Conservation (phyloP, 2,797 vertebrate species). For the Scolopax bukidnonensis region DNA sequence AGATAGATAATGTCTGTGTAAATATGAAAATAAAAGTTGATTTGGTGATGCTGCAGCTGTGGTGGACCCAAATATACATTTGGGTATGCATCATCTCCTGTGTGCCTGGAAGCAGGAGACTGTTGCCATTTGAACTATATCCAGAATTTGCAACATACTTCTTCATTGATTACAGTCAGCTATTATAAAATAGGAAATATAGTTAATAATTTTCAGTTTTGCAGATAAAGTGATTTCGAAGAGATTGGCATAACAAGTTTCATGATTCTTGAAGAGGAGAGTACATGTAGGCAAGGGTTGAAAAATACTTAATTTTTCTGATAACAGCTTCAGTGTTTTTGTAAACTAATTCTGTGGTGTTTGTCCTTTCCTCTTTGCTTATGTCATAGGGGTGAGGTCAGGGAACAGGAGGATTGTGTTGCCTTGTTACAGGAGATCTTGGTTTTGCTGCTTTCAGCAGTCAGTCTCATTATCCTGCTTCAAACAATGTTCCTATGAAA, state of each 20-base stretch:
- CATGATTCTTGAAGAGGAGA: background rate
- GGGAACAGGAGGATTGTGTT: conserved; percentile 63
- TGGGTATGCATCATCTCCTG: background rate
- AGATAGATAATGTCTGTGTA: background rate
- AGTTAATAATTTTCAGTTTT: background rate
- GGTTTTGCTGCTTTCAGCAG: conserved; percentile 46
- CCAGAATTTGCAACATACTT: background rate
- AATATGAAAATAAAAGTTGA: background rate
- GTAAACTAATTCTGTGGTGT: background rate
- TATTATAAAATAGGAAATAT: background rate
- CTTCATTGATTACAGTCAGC: background rate
- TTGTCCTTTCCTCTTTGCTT: conserved; percentile 32
- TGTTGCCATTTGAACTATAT: background rate
- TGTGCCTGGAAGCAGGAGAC: background rate
- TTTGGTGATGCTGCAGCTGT: background rate
- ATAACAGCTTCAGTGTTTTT: background rate
- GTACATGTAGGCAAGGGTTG: background rate
- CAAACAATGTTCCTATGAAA: conserved; percentile 59
- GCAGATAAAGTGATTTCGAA: background rate
- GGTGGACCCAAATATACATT: background rate
- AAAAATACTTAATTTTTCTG: conserved; percentile 8
- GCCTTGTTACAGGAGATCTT: conserved; percentile 59
- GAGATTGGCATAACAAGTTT: background rate
- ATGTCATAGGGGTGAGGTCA: conserved; percentile 50
- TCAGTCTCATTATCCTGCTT: conserved; percentile 60